A percentile compares a stretch with the other conserved stretches of the same genome.
Conservation (phyloP, 2,888 invertebrate genomes). For the Nebria brevicollis region DNA sequence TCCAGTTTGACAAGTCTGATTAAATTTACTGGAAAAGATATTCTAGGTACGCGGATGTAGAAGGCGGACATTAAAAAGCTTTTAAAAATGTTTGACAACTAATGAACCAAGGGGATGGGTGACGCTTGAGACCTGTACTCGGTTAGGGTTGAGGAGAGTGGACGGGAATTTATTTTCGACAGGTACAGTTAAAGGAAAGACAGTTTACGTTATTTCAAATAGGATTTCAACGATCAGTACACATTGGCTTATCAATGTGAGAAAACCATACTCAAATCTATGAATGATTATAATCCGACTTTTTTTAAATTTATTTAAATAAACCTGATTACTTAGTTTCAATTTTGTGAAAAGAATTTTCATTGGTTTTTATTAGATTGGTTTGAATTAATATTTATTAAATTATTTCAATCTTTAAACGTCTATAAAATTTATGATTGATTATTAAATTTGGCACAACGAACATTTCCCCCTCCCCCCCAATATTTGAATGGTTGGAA, state of each 20-base stretch:
- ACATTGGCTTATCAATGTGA: no score
- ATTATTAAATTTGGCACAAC: no score
- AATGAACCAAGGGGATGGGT: slow-evolving; percentile 26
- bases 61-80: slow-evolving; percentile 42
- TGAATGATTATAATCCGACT: not conserved
- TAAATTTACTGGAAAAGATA: slow-evolving; percentile 45
- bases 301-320: not conserved
- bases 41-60: slow-evolving; percentile 26
- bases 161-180: not conserved
- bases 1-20: slow-evolving; percentile 44
- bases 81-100: slow-evolving; percentile 46
- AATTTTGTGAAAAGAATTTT: no score
- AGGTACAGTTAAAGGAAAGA: not conserved
- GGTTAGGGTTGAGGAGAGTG: not conserved
- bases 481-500: no score
- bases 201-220: slow-evolving; percentile 13
- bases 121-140: not conserved
- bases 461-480: no score
- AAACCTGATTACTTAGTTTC: no score
- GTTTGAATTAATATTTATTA: no score
- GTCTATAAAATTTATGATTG: no score
- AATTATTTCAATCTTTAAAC: no score
- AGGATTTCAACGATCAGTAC: slow-evolving; percentile 1
- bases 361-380: no score
- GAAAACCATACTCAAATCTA: not conserved